These are phyloP conservation scores for Dugesia japonica DNA, from an alignment of 2,888 invertebrate genomes.

Conservation along the genomic window DNA sequence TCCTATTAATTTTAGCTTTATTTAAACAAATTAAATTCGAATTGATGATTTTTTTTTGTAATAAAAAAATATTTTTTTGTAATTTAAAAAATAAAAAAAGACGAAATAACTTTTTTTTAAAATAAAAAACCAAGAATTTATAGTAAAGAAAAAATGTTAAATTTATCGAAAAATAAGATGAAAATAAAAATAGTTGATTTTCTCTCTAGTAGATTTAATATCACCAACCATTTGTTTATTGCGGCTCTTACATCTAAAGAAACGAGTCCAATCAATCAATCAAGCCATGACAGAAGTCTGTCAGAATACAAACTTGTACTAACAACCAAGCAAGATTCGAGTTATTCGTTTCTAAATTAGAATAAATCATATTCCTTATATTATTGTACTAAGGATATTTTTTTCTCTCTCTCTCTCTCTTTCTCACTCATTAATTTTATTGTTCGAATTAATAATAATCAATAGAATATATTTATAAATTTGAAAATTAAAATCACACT, in stretches of 20 bases:
- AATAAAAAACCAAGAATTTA: not conserved
- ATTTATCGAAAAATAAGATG: slow-evolving; percentile 2
- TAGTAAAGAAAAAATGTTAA: not conserved
- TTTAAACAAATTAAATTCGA: too few relatives aligned
- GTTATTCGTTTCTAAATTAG: not conserved
- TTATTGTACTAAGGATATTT: not conserved
- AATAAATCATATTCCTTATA: not conserved
- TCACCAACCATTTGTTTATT: slow-evolving; percentile 11
- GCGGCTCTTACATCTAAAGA: slow-evolving; percentile 20
- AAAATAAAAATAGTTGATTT: slow-evolving; percentile 9
- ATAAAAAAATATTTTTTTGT: too few relatives aligned
- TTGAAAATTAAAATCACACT: too few relatives aligned
- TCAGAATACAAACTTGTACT: not conserved
- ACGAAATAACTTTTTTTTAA: not conserved
- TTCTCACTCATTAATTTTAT: too few relatives aligned
- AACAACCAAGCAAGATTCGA: not conserved
- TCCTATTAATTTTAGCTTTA: too few relatives aligned
- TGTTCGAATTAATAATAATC: too few relatives aligned
- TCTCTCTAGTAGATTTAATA: slow-evolving; percentile 13
- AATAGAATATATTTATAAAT: too few relatives aligned
- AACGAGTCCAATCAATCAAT: not conserved
- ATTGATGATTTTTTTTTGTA: too few relatives aligned
- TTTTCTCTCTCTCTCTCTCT: not conserved
- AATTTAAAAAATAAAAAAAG: too few relatives aligned
- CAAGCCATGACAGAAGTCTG: not conserved